Conservation (phyloP, 1,140 invertebrate genomes). For the Cotesia typhae region DNA sequence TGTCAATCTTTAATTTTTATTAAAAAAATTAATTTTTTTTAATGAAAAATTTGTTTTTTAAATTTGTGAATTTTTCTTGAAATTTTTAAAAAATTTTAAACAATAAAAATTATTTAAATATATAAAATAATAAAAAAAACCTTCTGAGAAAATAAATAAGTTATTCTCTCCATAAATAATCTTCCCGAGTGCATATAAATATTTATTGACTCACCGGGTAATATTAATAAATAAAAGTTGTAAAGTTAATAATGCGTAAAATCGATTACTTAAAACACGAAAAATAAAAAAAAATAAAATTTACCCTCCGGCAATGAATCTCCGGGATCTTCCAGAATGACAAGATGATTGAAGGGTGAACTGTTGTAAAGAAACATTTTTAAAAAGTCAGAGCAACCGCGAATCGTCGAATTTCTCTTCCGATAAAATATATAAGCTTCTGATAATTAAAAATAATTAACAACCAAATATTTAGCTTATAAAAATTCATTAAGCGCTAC, state of each 20-base stretch:
- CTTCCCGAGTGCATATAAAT: not conserved
- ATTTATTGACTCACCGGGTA: not conserved
- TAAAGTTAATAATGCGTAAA: slow-evolving; percentile 34
- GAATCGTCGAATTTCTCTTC: slow-evolving; percentile 11
- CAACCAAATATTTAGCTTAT: not conserved
- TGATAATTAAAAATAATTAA: slow-evolving; percentile 66
- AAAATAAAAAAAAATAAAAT: too few species aligned
- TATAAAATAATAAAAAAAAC: too few species aligned
- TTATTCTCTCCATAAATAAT: too few species aligned
- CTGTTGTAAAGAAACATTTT: slow-evolving; percentile 34
- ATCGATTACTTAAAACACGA: slow-evolving; percentile 35
- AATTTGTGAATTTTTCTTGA: too few species aligned
- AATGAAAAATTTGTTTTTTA: too few species aligned
- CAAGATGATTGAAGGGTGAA: slow-evolving; percentile 44
- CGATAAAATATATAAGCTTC: not conserved
- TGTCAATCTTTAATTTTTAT: too few species aligned
- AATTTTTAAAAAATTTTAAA: too few species aligned
- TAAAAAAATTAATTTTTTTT: too few species aligned
- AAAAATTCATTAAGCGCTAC: too few species aligned
- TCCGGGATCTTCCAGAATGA: slow-evolving; percentile 42
- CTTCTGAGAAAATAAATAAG: too few species aligned
- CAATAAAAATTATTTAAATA: too few species aligned
- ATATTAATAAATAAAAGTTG: slow-evolving; percentile 13
- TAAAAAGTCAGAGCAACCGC: slow-evolving; percentile 13
- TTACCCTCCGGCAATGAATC: slow-evolving; percentile 39